Conservation (phyloP, 2,113 vertebrate genomes). For the Paraplagusia blochii region DNA sequence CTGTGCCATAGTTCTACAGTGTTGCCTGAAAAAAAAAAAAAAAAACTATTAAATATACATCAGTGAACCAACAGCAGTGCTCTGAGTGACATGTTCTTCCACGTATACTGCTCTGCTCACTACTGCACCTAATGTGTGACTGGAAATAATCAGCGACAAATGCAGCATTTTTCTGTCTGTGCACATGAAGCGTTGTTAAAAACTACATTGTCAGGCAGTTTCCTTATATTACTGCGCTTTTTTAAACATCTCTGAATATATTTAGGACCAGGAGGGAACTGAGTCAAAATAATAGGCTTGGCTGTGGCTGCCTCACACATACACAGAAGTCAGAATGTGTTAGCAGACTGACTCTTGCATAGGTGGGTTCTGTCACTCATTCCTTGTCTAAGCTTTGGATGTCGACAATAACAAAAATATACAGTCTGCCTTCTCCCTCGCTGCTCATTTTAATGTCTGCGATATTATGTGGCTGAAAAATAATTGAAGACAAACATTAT, state of each 20-base stretch:
- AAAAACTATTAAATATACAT: not conserved
- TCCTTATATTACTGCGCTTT: not conserved
- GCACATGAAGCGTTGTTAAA: not conserved
- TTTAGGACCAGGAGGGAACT: not conserved
- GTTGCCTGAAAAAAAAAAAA: too few relatives aligned
- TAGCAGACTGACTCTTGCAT: not conserved
- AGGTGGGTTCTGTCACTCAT: not conserved
- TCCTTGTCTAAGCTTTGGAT: not conserved
- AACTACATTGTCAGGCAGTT: not conserved
- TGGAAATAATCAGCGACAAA: not conserved
- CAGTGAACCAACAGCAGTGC: not conserved
- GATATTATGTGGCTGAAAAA: not conserved
- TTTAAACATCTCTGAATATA: not conserved
- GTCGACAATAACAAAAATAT: conserved; percentile 1
- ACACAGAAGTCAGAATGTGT: not conserved
- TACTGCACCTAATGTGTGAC: not conserved
- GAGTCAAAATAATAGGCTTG: not conserved
- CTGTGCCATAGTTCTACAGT: not conserved
- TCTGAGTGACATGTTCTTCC: not conserved
- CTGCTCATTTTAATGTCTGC: not conserved
- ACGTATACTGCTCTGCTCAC: not conserved
- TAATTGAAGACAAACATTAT: not conserved
- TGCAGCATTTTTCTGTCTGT: not conserved
- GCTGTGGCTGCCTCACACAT: not conserved
- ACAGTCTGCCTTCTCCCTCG: not conserved